Conservation (phyloP, 2,888 invertebrate genomes). For the Xestoiulus laeticollis region DNA sequence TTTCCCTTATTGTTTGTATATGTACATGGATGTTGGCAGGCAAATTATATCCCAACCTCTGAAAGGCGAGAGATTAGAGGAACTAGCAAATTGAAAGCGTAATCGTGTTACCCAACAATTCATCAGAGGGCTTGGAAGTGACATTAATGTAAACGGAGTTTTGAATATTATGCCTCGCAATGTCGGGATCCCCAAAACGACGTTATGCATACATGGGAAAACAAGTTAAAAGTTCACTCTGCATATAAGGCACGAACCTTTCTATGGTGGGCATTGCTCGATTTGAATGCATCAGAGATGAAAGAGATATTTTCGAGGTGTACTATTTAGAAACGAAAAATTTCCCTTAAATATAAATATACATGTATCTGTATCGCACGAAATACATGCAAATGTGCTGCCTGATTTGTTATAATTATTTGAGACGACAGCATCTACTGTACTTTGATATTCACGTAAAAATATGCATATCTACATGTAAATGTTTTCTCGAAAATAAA, state of each 20-base stretch:
- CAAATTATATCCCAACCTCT: conserved; percentile 48
- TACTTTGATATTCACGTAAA: too few relatives aligned
- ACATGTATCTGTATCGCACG: too few relatives aligned
- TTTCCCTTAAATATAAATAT: too few relatives aligned
- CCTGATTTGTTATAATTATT: too few relatives aligned
- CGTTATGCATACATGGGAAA: conserved; percentile 6
- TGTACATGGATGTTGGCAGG: conserved; percentile 44
- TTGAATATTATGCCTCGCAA: conserved; percentile 47
- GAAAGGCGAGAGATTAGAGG: conserved; percentile 49
- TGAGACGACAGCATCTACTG: too few relatives aligned
- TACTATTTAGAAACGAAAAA: neutral
- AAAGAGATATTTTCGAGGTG: neutral
- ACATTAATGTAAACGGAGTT: conserved; percentile 52
- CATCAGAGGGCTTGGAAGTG: conserved; percentile 52
- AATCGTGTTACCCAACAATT: conserved; percentile 52
- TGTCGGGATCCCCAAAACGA: conserved; percentile 32
- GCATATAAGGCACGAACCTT: neutral
- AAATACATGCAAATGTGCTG: too few relatives aligned
- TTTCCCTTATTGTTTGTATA: conserved; percentile 49
- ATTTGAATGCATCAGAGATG: neutral
- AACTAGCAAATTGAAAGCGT: conserved; percentile 50
- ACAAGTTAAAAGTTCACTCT: conserved; percentile 30
- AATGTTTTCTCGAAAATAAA: too few relatives aligned
- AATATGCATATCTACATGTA: too few relatives aligned
- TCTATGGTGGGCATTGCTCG: neutral